Conservation (phyloP, 2,113 vertebrate species). For the Anarhynchus alexandrinus region DNA sequence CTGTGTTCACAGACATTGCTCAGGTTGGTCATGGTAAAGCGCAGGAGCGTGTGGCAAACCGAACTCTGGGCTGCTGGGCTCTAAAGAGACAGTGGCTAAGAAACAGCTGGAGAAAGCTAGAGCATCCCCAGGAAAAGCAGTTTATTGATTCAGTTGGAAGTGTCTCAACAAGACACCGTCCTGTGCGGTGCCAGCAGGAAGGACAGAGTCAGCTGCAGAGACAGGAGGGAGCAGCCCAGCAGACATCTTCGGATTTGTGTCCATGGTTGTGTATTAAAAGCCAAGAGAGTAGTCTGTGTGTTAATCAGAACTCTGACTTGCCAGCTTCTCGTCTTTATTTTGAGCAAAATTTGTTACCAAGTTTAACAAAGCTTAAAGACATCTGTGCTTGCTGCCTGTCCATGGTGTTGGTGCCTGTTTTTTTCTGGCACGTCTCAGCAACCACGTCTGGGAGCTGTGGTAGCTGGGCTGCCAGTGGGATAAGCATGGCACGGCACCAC, state of each 20-base stretch:
- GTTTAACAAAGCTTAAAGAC: not conserved
- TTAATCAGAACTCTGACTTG: not conserved
- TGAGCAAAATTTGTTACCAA: not conserved
- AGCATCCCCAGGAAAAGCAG: not conserved
- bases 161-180: not conserved
- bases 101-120: not conserved
- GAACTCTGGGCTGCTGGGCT: not conserved
- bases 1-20: constrained; percentile 78
- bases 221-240: not conserved
- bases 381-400: not conserved
- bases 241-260: accelerated
- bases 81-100: not conserved
- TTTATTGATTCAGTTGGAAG: not conserved
- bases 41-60: accelerated
- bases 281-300: not conserved
- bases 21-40: constrained; percentile 76
- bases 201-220: not conserved
- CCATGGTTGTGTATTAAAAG: not conserved
- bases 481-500: accelerated
- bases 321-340: not conserved
- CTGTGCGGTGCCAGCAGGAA: not conserved
- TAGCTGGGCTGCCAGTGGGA: not conserved
- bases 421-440: not conserved
- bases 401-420: not conserved
- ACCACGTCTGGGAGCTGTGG: not conserved